These are phyloP conservation scores for Phycodurus eques DNA, from an alignment of 2,113 vertebrate species.

Conservation along the genomic window DNA sequence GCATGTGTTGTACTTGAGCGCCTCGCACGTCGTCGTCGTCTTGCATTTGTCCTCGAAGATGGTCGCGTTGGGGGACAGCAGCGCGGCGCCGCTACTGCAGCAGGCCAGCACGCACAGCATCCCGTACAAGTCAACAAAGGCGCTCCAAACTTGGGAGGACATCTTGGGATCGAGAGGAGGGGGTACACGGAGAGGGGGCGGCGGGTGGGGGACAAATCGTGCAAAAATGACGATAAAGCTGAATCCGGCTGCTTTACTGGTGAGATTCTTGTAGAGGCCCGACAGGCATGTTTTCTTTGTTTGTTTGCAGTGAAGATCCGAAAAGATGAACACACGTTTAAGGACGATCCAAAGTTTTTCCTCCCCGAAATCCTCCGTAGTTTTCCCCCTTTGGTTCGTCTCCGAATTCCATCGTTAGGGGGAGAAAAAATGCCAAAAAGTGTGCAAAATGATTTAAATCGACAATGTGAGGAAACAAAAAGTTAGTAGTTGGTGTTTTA, in stretches of 20 bases:
- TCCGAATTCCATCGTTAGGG: not conserved
- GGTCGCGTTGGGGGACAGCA: conserved; percentile 64
- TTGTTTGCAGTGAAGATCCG: not conserved
- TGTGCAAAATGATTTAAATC: not conserved
- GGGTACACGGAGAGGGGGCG: not conserved
- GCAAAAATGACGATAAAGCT: conserved; percentile 10
- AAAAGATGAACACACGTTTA: not conserved
- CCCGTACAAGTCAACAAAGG: conserved; percentile 71
- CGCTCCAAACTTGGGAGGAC: conserved; percentile 66
- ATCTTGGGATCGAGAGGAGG: conserved; percentile 65
- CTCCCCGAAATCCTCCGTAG: not conserved
- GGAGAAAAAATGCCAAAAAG: not conserved
- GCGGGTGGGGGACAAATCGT: not conserved
- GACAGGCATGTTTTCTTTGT: not conserved
- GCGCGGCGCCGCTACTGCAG: conserved; percentile 33
- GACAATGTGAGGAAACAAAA: not conserved
- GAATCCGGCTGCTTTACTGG: not conserved
- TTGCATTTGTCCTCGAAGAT: conserved; percentile 79
- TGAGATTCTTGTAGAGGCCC: not conserved
- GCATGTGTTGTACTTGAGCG: conserved; percentile 81
- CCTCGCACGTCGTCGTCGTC: conserved; percentile 82
- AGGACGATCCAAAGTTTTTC: conserved; percentile 6
- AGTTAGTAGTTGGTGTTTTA: not conserved
- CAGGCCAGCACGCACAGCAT: conserved; percentile 66
- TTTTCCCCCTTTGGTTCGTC: not conserved